A percentile compares a stretch with the other conserved stretches of the same genome.
Evolutionary conservation across 2,888 invertebrate species (phyloP).

Genomic region (Melieria picta): DNA sequence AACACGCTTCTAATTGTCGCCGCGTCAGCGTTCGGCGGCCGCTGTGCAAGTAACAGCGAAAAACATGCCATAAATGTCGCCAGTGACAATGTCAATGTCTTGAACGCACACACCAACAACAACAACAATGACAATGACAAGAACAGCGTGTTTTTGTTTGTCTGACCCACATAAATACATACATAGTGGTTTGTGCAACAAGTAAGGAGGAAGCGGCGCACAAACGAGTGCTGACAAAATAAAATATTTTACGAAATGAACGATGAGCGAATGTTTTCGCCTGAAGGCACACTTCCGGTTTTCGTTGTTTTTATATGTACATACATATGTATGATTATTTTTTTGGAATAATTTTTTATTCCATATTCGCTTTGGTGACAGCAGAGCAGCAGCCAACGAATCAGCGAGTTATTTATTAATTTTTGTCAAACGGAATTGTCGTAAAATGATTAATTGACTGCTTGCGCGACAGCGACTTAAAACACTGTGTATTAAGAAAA

Average conservation of each 20-base stretch:
- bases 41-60: neutral
- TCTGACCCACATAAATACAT: neutral
- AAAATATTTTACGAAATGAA: too few relatives aligned
- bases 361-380: neutral
- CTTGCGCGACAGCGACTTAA: too few relatives aligned
- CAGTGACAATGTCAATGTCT: neutral
- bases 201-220: too few relatives aligned
- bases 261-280: too few relatives aligned
- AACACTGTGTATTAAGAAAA: too few relatives aligned
- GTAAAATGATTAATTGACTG: too few relatives aligned
- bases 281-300: too few relatives aligned
- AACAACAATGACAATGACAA: neutral
- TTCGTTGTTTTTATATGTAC: too few relatives aligned
- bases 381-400: neutral
- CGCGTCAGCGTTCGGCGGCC: neutral
- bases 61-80: neutral
- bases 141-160: neutral
- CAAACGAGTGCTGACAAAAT: too few relatives aligned
- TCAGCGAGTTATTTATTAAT: too few relatives aligned
- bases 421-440: too few relatives aligned
- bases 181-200: too few relatives aligned
- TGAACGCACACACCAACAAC: neutral
- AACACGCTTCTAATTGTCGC: neutral
- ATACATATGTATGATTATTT: neutral
- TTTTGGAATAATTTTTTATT: neutral